Conservation (phyloP, 2,797 vertebrate species). For the Dipus sagitta region DNA sequence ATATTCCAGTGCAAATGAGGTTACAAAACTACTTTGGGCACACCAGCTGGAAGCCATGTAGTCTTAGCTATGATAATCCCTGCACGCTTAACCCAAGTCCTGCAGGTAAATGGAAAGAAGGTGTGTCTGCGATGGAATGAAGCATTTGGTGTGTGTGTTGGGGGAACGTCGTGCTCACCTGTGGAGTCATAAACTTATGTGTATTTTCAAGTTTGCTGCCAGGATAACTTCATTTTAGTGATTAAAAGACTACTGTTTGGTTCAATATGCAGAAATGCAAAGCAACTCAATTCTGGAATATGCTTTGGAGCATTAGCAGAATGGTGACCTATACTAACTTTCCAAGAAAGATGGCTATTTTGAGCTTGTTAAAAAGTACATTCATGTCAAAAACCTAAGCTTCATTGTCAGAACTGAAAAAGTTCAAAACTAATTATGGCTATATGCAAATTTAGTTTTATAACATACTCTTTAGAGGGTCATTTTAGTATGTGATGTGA, state of each 20-base stretch:
- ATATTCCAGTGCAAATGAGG: not conserved
- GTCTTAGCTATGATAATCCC: not conserved
- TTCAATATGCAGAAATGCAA: not conserved
- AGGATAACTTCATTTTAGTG: slow-evolving; percentile 13
- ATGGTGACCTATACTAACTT: not conserved
- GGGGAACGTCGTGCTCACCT: not conserved
- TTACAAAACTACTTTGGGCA: not conserved
- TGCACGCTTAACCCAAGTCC: not conserved
- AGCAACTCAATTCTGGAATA: not conserved
- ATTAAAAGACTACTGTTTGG: not conserved
- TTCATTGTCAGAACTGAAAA: not conserved
- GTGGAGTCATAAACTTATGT: not conserved
- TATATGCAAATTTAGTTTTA: not conserved
- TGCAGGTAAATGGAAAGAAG: not conserved
- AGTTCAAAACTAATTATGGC: not conserved
- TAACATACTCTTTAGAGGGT: not conserved
- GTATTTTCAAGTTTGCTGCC: not conserved
- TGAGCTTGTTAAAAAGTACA: slow-evolving; percentile 10
- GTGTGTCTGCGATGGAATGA: not conserved
- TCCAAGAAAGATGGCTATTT: not conserved
- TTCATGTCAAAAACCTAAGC: slow-evolving; percentile 20
- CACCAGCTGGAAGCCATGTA: not conserved
- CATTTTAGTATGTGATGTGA: not conserved
- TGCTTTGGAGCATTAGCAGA: not conserved
- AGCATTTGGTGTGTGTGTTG: not conserved